Conservation (phyloP, 2,888 invertebrate species). For the Chaetogeoica ovagalla region DNA sequence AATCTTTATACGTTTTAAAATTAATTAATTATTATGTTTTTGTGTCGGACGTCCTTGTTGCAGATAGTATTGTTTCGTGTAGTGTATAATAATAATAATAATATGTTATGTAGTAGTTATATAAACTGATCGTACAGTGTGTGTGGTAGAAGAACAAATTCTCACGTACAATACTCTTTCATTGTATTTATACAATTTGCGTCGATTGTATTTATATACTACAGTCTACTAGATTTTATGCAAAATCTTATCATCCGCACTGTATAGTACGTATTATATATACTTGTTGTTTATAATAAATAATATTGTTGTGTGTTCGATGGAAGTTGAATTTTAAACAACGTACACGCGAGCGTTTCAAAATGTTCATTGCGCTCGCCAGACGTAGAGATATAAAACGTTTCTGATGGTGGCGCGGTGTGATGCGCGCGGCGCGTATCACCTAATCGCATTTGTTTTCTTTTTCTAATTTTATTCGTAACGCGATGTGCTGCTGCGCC, state of each 20-base stretch:
- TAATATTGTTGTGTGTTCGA: no score
- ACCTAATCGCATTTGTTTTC: no score
- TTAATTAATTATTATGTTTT: not conserved
- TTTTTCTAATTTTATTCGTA: no score
- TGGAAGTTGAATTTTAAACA: no score
- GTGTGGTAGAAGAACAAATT: not conserved
- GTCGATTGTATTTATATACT: not conserved
- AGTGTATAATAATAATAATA: no score
- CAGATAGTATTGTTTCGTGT: not conserved
- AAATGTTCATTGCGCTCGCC: no score
- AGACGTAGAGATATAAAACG: no score
- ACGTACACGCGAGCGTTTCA: no score
- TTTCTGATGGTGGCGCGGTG: no score
- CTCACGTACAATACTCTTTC: not conserved
- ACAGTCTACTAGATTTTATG: not conserved
- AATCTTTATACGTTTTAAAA: not conserved
- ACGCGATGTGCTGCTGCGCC: no score
- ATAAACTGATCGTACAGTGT: not conserved
- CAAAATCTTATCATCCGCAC: not conserved
- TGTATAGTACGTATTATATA: no score
- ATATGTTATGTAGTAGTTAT: not conserved
- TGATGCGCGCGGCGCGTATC: no score
- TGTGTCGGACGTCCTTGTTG: not conserved
- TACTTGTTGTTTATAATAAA: not conserved
- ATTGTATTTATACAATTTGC: not conserved